A percentile compares a stretch with the other conserved stretches of the same genome.
Evolutionary conservation across 2,888 invertebrate species (phyloP).

Genomic region (Paralinhomoeus sp.): DNA sequence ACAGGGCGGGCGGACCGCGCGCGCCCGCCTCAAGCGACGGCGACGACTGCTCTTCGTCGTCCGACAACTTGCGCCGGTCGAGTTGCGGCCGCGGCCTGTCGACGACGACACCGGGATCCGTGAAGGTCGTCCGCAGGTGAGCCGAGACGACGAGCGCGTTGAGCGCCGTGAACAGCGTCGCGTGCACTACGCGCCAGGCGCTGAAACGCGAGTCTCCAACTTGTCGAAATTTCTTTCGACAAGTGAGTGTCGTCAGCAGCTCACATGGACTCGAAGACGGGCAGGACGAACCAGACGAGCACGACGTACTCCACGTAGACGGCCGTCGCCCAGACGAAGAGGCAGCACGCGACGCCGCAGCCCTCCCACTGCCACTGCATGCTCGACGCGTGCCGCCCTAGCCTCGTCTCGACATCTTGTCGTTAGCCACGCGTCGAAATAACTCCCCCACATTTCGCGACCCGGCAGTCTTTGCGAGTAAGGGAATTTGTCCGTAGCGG

Average conservation of each 20-base stretch:
- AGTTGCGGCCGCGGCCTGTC: slow-evolving; percentile 8
- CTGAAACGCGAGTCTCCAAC: slow-evolving; percentile 35
- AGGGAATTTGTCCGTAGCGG: too few relatives aligned
- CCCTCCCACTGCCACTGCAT: slow-evolving; percentile 53
- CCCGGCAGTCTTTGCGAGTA: too few relatives aligned
- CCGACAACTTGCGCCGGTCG: neutral
- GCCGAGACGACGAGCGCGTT: slow-evolving; percentile 49
- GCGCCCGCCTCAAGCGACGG: neutral
- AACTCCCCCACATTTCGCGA: too few relatives aligned
- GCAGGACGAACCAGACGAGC: slow-evolving; percentile 53
- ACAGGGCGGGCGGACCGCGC: too few relatives aligned
- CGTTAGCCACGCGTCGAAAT: too few relatives aligned
- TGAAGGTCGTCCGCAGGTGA: slow-evolving; percentile 58
- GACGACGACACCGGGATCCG: slow-evolving; percentile 58
- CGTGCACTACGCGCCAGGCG: slow-evolving; percentile 57
- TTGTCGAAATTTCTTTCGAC: too few relatives aligned
- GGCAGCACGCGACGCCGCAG: slow-evolving; percentile 56
- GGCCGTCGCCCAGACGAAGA: slow-evolving; percentile 53
- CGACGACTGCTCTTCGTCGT: neutral
- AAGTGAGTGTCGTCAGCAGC: too few relatives aligned
- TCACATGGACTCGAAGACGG: slow-evolving; percentile 56
- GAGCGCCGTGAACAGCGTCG: slow-evolving; percentile 51
- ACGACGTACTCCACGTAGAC: slow-evolving; percentile 69
- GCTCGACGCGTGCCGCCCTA: neutral
- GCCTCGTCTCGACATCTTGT: too few relatives aligned